Percentiles rank a stretch among this genome's conserved stretches.
Evolutionary conservation across 2,113 vertebrate species (phyloP).

Genomic region (Cinclus mexicanus): DNA sequence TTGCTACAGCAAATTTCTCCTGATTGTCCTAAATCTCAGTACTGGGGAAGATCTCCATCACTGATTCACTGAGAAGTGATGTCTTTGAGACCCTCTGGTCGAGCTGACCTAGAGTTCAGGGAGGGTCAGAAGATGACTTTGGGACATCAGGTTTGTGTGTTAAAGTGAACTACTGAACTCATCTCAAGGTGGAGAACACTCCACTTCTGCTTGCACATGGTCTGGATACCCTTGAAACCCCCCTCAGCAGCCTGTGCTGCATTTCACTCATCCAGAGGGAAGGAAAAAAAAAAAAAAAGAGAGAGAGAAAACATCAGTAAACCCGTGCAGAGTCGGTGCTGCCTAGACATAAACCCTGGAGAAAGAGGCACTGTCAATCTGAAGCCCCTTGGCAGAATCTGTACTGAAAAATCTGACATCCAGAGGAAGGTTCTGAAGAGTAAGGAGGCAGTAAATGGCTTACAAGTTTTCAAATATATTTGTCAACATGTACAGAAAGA

Average conservation of each 20-base stretch:
- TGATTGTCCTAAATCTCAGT: background rate
- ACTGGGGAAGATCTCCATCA: background rate
- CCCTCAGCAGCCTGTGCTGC: fast-evolving
- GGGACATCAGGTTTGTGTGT: background rate
- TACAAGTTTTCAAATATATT: background rate
- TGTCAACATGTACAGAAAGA: background rate
- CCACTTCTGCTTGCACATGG: background rate
- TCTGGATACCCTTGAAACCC: background rate
- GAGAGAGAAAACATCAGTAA: background rate
- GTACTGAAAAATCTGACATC: background rate
- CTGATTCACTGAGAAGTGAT: background rate
- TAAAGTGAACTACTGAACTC: background rate
- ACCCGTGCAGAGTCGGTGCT: background rate
- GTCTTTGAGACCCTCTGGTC: background rate
- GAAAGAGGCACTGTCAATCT: background rate
- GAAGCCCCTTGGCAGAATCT: background rate
- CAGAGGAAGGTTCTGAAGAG: background rate
- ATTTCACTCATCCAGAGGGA: background rate
- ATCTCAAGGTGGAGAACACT: background rate
- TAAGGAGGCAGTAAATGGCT: background rate
- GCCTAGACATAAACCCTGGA: background rate
- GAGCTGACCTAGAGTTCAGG: background rate
- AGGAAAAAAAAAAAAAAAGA: background rate
- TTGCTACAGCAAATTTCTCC: background rate
- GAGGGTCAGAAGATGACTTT: background rate